A percentile compares a stretch with the other conserved stretches of the same genome.
These are phyloP conservation scores for Hippasteria phrygiana DNA, from an alignment of 53 echinoderm and acorn worm genomes.

Conservation along the genomic window DNA sequence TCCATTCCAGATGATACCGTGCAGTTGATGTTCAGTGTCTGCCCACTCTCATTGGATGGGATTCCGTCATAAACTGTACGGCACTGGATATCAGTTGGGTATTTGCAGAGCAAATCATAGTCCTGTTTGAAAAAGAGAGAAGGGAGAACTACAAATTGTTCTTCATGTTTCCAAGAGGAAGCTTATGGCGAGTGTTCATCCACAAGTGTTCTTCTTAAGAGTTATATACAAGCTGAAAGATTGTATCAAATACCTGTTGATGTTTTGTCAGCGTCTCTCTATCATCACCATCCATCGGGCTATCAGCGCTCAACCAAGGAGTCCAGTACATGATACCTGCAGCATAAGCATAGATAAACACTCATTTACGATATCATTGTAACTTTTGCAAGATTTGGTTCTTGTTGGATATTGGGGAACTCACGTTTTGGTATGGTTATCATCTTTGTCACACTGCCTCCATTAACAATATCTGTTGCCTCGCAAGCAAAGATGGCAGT, in stretches of 20 bases:
- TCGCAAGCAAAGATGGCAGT: conserved; percentile 26
- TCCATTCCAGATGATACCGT: conserved; percentile 41
- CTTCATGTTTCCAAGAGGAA: too few species aligned
- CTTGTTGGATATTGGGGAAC: not conserved
- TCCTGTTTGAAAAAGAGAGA: too few species aligned
- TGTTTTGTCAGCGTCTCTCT: not conserved
- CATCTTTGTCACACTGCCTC: conserved; percentile 4
- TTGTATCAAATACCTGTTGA: conserved; percentile 44
- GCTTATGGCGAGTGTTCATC: too few species aligned
- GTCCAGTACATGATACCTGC: conserved; percentile 35
- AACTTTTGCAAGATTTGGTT: too few species aligned
- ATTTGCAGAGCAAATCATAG: conserved; percentile 7
- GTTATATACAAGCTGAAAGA: too few species aligned
- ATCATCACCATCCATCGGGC: conserved; percentile 29
- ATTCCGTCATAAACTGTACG: conserved; percentile 45
- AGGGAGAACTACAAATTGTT: too few species aligned
- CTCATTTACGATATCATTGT: too few species aligned
- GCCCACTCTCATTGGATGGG: conserved; percentile 39
- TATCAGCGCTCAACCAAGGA: conserved; percentile 41
- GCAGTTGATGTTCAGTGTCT: conserved; percentile 49
- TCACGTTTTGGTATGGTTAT: conserved; percentile 17
- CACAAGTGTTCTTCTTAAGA: too few species aligned
- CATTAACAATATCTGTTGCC: not conserved
- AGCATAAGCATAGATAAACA: not conserved
- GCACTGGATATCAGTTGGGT: conserved; percentile 40